phyloP scores from a whole-genome alignment of 2,888 invertebrate genomes.

The Pammene aurita region DNA sequence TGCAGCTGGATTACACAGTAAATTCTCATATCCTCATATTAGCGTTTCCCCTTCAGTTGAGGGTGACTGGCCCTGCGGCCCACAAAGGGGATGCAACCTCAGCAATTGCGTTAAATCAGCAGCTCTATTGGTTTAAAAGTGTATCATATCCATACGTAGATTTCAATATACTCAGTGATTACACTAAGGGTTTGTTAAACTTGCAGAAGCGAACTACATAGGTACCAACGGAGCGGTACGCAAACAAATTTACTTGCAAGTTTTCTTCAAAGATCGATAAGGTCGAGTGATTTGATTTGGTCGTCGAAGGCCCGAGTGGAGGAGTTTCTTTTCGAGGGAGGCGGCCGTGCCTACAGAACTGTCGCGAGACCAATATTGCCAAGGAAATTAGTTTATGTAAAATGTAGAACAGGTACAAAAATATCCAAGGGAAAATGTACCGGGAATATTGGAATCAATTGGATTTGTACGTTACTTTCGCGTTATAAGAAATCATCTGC shows the following conservation, averaged over 20 bases:
- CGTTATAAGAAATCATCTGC: conserved; percentile 47
- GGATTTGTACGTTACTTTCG: conserved; percentile 47
- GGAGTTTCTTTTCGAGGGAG: conserved; percentile 77
- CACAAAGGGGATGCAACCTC: conserved; percentile 76
- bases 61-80: conserved; percentile 69
- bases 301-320: conserved; percentile 69
- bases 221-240: conserved; percentile 48
- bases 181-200: conserved; percentile 32
- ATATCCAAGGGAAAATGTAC: conserved; percentile 75
- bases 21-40: conserved; percentile 83
- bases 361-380: conserved; percentile 82
- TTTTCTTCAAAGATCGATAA: conserved; percentile 77
- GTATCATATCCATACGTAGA: conserved; percentile 58
- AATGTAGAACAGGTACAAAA: conserved; percentile 81
- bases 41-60: conserved; percentile 76
- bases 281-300: conserved; percentile 82
- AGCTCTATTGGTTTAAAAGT: conserved; percentile 76
- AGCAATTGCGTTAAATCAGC: conserved; percentile 80
- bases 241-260: conserved; percentile 74
- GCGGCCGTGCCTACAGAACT: conserved; percentile 77
- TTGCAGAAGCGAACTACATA: conserved; percentile 12
- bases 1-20: conserved; percentile 81
- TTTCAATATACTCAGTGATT: conserved; percentile 44
- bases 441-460: conserved; percentile 63
- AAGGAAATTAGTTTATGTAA: conserved; percentile 83